These are phyloP conservation scores for Helicoverpa armigera DNA, from an alignment of 1,140 invertebrate species.

Conservation along the genomic window DNA sequence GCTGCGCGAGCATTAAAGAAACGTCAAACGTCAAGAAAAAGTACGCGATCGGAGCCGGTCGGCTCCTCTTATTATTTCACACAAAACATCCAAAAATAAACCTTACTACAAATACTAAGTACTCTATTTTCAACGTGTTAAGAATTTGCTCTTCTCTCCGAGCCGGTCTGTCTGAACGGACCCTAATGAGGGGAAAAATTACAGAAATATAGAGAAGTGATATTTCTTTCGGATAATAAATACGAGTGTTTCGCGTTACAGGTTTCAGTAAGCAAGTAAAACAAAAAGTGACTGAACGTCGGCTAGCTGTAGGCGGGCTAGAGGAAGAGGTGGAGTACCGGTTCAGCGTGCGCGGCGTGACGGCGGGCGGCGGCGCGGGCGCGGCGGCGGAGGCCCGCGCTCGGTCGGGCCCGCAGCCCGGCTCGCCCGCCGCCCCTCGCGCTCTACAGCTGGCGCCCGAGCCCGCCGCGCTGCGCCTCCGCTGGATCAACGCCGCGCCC, in stretches of 20 bases:
- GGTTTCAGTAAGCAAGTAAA: constrained; percentile 97
- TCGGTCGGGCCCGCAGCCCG: constrained; percentile 97
- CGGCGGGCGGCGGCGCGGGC: constrained; percentile 94
- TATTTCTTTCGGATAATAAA: not conserved
- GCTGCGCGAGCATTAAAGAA: no score
- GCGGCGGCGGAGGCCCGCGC: constrained; percentile 92
- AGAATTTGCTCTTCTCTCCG: no score
- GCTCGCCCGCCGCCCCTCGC: constrained; percentile 92
- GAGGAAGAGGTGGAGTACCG: constrained; percentile 97
- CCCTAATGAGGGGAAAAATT: no score
- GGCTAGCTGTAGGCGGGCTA: constrained; percentile 93
- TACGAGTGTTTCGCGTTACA: constrained; percentile 63
- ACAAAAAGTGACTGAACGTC: constrained; percentile 94
- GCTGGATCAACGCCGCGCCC: constrained; percentile 95
- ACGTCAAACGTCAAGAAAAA: no score
- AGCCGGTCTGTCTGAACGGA: no score
- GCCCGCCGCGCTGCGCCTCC: constrained; percentile 93
- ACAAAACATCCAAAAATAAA: no score
- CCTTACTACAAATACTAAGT: no score
- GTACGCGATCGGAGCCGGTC: no score
- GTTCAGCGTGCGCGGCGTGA: constrained; percentile 96
- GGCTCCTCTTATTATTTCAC: no score
- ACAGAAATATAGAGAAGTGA: no score
- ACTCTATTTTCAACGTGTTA: no score
- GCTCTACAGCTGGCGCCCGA: constrained; percentile 92